phyloP scores from a whole-genome alignment of 35 echinoderm and acorn worm species.

The Strongylocentrotus purpuratus region DNA sequence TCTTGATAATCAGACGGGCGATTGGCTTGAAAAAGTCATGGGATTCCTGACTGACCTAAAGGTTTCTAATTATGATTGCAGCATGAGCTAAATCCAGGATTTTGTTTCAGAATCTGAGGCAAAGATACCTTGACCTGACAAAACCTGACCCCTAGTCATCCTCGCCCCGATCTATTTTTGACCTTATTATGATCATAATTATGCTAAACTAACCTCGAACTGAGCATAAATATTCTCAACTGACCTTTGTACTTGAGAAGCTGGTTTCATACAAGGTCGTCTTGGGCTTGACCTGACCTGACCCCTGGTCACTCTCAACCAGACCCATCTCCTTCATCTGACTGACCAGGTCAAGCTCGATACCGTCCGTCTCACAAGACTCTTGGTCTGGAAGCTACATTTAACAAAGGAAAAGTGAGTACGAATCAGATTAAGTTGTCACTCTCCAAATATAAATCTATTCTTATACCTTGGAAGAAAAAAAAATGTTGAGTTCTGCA shows the following conservation, averaged over 20 bases:
- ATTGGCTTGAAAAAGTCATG: too few species aligned
- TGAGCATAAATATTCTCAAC: background rate
- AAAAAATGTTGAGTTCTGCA: too few species aligned
- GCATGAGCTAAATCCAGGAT: too few species aligned
- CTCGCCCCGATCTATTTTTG: too few species aligned
- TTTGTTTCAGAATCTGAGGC: too few species aligned
- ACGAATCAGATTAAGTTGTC: background rate
- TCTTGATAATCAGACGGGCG: too few species aligned
- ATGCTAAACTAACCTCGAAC: background rate
- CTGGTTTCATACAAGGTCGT: background rate
- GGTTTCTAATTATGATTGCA: too few species aligned
- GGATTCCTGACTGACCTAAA: too few species aligned
- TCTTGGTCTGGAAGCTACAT: slow-evolving; percentile 73
- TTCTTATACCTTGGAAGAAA: too few species aligned
- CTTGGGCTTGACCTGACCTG: background rate
- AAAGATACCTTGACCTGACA: too few species aligned
- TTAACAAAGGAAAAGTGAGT: background rate
- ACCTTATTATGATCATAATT: too few species aligned
- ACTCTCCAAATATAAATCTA: background rate
- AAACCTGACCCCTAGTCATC: too few species aligned
- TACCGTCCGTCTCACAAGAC: slow-evolving; percentile 72
- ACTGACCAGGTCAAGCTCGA: slow-evolving; percentile 86
- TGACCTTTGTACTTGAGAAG: slow-evolving; percentile 5
- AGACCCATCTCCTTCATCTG: slow-evolving; percentile 90
- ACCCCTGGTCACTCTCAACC: background rate